These are phyloP conservation scores for Pardalotus punctatus DNA, from an alignment of 2,113 vertebrate species.

Conservation along the genomic window DNA sequence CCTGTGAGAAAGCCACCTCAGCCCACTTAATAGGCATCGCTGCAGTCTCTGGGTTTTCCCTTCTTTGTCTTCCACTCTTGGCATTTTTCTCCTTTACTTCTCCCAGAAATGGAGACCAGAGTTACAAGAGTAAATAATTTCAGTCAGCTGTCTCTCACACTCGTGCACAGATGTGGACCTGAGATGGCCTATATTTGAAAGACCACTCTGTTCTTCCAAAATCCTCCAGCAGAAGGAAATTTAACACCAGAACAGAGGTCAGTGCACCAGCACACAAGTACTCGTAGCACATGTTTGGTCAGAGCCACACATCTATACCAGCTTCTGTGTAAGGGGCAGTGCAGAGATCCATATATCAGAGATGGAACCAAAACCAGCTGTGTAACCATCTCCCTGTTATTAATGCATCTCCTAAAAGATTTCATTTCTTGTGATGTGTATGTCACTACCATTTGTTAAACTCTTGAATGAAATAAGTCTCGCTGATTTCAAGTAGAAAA, in stretches of 20 bases:
- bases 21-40: neutral
- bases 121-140: neutral
- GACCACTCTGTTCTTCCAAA: neutral
- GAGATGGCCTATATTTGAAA: neutral
- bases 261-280: neutral
- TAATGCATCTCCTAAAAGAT: neutral
- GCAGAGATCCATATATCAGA: neutral
- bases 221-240: neutral
- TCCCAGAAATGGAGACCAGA: neutral
- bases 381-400: neutral
- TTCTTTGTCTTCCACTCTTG: neutral
- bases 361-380: neutral
- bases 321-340: neutral
- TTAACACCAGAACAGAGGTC: neutral
- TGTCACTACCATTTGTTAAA: neutral
- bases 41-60: neutral
- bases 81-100: neutral
- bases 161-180: neutral
- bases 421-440: neutral
- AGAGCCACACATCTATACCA: neutral
- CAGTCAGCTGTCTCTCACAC: neutral
- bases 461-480: neutral
- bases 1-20: neutral
- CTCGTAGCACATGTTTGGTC: rapidly evolving
- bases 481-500: neutral